Evolutionary conservation across 1,140 invertebrate species (phyloP).

Genomic region (Rhyacophila brunnea): DNA sequence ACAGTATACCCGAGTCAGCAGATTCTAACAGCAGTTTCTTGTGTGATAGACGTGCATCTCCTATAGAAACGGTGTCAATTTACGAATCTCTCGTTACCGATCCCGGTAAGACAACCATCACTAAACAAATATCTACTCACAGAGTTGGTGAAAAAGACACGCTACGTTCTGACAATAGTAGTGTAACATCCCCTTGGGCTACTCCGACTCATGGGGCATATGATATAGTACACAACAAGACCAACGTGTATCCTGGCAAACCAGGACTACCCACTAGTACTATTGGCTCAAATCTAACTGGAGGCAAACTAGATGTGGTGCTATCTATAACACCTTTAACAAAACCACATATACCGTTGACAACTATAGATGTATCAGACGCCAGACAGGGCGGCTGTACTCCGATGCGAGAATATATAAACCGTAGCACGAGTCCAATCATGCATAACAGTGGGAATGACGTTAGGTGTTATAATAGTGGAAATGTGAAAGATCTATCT

Average conservation of each 20-base stretch:
- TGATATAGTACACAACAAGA: slow-evolving; percentile 2
- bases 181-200: slow-evolving; percentile 9
- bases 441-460: too few relatives aligned
- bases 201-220: slow-evolving; percentile 5
- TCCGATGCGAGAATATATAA: too few relatives aligned
- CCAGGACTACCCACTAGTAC: background rate
- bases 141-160: background rate
- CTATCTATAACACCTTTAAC: background rate
- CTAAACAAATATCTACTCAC: background rate
- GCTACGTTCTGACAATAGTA: background rate
- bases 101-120: background rate
- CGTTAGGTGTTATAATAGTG: too few relatives aligned
- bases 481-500: too few relatives aligned
- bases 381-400: too few relatives aligned
- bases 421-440: too few relatives aligned
- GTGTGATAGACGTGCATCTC: background rate
- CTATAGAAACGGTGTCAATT: background rate
- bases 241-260: slow-evolving; percentile 4
- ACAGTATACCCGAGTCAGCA: slow-evolving; percentile 49
- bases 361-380: background rate
- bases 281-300: background rate
- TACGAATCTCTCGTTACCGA: background rate
- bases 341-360: background rate
- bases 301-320: too few relatives aligned
- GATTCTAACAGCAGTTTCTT: slow-evolving; percentile 33